Evolutionary conservation across 1,140 invertebrate genomes (phyloP).

Genomic region (Daktulosphaira vitifoliae): DNA sequence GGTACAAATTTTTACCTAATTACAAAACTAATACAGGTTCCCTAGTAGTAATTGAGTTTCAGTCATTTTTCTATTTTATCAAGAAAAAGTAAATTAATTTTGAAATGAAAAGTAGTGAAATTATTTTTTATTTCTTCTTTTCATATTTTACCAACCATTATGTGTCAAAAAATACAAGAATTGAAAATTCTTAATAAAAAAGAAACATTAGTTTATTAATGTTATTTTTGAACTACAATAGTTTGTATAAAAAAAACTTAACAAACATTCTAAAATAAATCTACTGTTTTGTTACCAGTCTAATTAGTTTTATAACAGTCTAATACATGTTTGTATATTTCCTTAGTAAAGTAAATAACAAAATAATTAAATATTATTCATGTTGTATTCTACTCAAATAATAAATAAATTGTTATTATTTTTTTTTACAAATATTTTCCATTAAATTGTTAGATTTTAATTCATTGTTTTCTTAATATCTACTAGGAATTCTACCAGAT

Average conservation of each 20-base stretch:
- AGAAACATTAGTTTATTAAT: too few relatives aligned
- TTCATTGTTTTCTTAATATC: not conserved
- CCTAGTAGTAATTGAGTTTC: too few relatives aligned
- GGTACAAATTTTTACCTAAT: too few relatives aligned
- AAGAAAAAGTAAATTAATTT: too few relatives aligned
- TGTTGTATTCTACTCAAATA: not conserved
- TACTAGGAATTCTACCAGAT: not conserved
- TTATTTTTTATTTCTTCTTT: too few relatives aligned
- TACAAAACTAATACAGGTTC: too few relatives aligned
- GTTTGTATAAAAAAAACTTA: conserved; percentile 28
- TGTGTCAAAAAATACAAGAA: too few relatives aligned
- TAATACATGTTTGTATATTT: not conserved
- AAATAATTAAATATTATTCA: not conserved
- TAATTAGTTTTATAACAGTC: conserved; percentile 8
- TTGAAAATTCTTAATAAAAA: too few relatives aligned
- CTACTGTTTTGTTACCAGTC: conserved; percentile 32
- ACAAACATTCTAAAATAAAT: conserved; percentile 30
- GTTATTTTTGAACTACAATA: conserved; percentile 24
- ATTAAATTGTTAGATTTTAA: not conserved
- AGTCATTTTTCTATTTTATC: too few relatives aligned
- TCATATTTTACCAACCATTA: too few relatives aligned
- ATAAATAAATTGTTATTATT: not conserved
- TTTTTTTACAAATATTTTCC: not conserved
- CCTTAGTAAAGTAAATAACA: not conserved
- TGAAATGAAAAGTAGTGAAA: too few relatives aligned